Percentiles rank a stretch among this genome's conserved stretches.
phyloP scores from a whole-genome alignment of 2,113 vertebrate genomes.

The Paratilapia polleni region DNA sequence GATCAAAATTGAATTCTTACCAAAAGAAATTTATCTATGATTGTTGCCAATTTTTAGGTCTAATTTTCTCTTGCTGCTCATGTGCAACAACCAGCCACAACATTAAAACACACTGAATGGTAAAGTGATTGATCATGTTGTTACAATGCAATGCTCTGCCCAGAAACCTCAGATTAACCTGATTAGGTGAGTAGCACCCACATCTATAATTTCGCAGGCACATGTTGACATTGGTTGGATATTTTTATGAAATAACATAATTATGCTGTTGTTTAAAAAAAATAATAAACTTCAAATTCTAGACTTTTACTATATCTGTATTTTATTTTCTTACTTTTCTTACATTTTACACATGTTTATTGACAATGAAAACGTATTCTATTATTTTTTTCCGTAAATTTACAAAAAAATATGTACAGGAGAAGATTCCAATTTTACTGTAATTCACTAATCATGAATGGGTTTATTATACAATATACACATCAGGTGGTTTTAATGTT shows the following conservation, averaged over 20 bases:
- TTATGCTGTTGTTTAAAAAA: not conserved
- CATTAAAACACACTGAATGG: not conserved
- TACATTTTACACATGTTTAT: no score
- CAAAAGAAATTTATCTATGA: not conserved
- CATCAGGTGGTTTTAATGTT: no score
- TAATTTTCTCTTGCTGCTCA: not conserved
- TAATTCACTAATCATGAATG: no score
- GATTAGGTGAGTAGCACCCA: not conserved
- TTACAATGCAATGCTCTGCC: not conserved
- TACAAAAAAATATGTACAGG: no score
- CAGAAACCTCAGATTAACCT: not conserved
- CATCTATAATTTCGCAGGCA: not conserved
- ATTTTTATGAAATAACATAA: not conserved
- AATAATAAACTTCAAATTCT: no score
- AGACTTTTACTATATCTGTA: no score
- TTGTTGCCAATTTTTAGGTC: not conserved
- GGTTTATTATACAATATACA: no score
- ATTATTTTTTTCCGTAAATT: no score
- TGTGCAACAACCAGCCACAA: not conserved
- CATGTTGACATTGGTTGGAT: not conserved
- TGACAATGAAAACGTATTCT: no score
- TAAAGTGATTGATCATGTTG: not conserved
- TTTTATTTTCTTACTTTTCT: no score
- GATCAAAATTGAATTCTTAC: not conserved
- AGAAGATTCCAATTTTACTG: no score